These are phyloP conservation scores for Condylura cristata DNA, from an alignment of 2,113 vertebrate genomes.

Conservation along the genomic window DNA sequence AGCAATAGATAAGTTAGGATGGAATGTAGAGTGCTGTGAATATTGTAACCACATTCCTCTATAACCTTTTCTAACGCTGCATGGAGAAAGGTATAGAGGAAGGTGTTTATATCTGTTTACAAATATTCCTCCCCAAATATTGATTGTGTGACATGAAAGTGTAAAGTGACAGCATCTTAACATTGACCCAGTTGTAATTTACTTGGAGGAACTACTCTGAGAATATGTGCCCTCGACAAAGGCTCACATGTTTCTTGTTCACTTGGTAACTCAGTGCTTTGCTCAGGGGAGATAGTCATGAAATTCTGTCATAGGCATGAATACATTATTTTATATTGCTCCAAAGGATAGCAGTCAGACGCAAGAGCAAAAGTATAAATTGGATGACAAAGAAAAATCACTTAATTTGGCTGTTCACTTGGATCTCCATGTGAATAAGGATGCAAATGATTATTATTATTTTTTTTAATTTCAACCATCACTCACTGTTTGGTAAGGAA, in stretches of 20 bases:
- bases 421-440: background rate
- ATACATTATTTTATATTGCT: background rate
- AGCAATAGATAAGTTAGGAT: no score
- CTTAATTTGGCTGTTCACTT: constrained; percentile 19
- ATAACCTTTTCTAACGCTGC: no score
- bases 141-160: no score
- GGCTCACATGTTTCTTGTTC: background rate
- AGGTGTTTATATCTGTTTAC: no score
- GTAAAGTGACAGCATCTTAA: no score
- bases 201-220: no score
- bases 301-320: background rate
- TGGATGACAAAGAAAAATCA: constrained; percentile 11
- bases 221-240: no score
- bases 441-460: background rate
- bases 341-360: background rate
- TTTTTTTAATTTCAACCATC: constrained; percentile 31
- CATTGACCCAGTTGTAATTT: no score
- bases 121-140: no score
- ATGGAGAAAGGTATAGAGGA: no score
- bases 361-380: background rate
- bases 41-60: no score
- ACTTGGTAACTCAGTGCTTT: background rate
- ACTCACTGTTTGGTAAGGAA: background rate
- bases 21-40: no score
- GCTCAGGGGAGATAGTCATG: background rate